Conservation (phyloP, 2,888 invertebrate species). For the Schizaphis graminum region DNA sequence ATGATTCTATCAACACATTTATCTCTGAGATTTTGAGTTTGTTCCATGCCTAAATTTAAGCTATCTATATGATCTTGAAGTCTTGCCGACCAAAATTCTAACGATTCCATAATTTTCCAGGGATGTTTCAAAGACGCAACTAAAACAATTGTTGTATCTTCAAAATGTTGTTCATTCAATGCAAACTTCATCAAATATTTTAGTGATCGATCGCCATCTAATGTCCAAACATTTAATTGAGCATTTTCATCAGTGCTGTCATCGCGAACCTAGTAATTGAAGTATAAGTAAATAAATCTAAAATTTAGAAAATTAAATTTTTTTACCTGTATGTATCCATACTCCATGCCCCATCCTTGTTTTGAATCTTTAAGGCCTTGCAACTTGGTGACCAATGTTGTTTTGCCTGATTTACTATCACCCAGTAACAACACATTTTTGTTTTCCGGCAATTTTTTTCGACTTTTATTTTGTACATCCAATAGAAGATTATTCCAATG, state of each 20-base stretch:
- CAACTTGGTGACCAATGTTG: slow-evolving; percentile 95
- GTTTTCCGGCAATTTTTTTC: slow-evolving; percentile 93
- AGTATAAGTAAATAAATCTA: not conserved
- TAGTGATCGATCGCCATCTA: slow-evolving; percentile 96
- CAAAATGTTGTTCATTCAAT: slow-evolving; percentile 89
- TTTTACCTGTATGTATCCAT: slow-evolving; percentile 93
- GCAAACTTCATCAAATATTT: slow-evolving; percentile 92
- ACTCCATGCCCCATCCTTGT: slow-evolving; percentile 98
- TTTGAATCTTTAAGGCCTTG: slow-evolving; percentile 98
- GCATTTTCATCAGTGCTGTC: slow-evolving; percentile 66
- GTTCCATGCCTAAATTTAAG: slow-evolving; percentile 76
- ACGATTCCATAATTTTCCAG: slow-evolving; percentile 93
- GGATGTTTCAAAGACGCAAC: slow-evolving; percentile 97
- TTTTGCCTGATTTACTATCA: slow-evolving; percentile 98
- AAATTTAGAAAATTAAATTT: not conserved
- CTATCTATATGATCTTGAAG: slow-evolving; percentile 93
- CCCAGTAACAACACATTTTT: slow-evolving; percentile 94
- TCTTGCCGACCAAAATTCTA: slow-evolving; percentile 92
- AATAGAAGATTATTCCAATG: slow-evolving; percentile 60
- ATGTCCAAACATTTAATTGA: slow-evolving; percentile 93
- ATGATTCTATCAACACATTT: slow-evolving; percentile 60
- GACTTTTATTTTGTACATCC: slow-evolving; percentile 94
- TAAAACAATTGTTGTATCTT: slow-evolving; percentile 91
- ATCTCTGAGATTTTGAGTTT: slow-evolving; percentile 56
- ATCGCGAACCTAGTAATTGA: slow-evolving; percentile 47